A percentile compares a stretch with the other conserved stretches of the same genome.
These are phyloP conservation scores for Alcis repandata DNA, from an alignment of 2,888 invertebrate genomes.

Conservation along the genomic window DNA sequence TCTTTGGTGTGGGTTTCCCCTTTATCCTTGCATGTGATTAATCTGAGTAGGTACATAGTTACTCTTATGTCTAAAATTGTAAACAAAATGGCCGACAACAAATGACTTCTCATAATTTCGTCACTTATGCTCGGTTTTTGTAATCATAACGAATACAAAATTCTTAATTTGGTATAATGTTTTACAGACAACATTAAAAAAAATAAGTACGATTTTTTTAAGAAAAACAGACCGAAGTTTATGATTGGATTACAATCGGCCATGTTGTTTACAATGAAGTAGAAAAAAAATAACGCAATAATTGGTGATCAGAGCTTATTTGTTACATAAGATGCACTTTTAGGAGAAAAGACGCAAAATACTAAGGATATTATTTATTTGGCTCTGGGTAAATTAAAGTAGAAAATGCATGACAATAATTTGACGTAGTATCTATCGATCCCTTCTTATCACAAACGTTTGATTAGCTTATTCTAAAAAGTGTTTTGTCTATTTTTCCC, in stretches of 20 bases:
- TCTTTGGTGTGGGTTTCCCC: conserved; percentile 66
- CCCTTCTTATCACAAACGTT: not conserved
- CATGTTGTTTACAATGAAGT: not conserved
- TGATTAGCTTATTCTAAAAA: no score
- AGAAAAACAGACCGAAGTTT: no score
- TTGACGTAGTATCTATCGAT: not conserved
- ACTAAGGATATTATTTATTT: not conserved
- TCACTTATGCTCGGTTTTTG: not conserved
- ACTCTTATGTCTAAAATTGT: not conserved
- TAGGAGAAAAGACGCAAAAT: not conserved
- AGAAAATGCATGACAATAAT: conserved; percentile 4
- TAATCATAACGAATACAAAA: no score
- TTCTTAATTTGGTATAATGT: no score
- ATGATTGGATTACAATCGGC: not conserved
- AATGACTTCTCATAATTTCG: not conserved
- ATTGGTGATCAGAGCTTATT: conserved; percentile 2
- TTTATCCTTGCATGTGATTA: conserved; percentile 48
- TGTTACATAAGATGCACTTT: not conserved
- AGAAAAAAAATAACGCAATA: not conserved
- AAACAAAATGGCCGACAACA: not conserved
- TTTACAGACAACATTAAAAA: no score
- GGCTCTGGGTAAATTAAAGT: not conserved
- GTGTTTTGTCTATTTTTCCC: not conserved
- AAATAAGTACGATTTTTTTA: no score
- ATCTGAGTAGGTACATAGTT: not conserved